Conservation (phyloP, 2,113 vertebrate genomes). For the Menidia beryllina region DNA sequence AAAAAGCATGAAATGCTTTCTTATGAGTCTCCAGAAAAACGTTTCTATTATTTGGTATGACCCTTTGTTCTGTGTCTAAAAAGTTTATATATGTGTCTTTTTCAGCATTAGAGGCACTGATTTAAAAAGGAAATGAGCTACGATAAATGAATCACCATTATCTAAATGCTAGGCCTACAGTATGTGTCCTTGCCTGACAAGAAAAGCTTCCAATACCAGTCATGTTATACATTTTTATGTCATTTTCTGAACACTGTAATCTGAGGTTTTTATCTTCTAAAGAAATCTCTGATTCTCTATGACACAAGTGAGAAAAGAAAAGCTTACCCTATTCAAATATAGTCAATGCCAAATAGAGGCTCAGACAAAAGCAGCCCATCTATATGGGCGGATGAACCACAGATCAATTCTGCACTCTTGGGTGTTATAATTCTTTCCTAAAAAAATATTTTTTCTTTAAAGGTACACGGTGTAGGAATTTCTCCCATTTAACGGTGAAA, state of each 20-base stretch:
- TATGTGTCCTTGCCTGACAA: background rate
- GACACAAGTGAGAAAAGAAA: conserved; percentile 5
- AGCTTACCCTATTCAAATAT: background rate
- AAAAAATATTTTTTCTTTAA: too few relatives aligned
- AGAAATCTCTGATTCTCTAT: conserved; percentile 32
- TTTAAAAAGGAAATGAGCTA: conserved; percentile 34
- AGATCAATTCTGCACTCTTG: background rate
- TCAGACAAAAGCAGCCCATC: background rate
- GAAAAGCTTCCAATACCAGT: conserved; percentile 39
- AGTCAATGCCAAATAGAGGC: conserved; percentile 4
- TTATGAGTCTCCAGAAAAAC: too few relatives aligned
- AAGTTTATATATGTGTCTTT: conserved; percentile 36
- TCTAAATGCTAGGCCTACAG: conserved; percentile 22
- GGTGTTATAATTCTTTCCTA: background rate
- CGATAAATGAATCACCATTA: conserved; percentile 1
- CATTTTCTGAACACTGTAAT: conserved; percentile 42
- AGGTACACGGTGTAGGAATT: too few relatives aligned
- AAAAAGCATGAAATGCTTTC: background rate
- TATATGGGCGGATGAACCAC: background rate
- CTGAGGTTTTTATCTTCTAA: conserved; percentile 28
- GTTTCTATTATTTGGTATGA: too few relatives aligned
- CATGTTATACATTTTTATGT: conserved; percentile 44
- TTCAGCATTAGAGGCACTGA: conserved; percentile 24
- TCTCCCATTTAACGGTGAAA: too few relatives aligned
- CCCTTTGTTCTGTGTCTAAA: background rate